Evolutionary conservation across 2,113 vertebrate genomes (phyloP).

Genomic region (Heptranchias perlo): DNA sequence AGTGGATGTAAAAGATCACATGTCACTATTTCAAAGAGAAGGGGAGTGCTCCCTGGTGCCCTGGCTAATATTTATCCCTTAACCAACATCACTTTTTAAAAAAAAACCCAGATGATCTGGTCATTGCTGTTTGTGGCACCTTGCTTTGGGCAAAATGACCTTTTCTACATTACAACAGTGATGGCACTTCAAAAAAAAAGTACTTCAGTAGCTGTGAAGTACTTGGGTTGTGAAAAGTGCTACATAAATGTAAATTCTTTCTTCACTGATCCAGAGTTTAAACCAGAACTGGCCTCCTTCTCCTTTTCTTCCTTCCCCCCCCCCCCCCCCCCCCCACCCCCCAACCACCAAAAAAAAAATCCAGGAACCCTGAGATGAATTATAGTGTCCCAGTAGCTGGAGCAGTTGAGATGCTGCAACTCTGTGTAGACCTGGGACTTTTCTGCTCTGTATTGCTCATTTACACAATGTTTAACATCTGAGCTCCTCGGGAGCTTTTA

Average conservation of each 20-base stretch:
- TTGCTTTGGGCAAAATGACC: background rate
- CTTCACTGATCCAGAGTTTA: too few relatives aligned
- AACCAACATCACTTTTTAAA: background rate
- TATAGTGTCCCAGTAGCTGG: too few relatives aligned
- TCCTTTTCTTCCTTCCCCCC: too few relatives aligned
- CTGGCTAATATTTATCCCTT: background rate
- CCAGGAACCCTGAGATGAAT: too few relatives aligned
- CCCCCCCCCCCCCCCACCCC: too few relatives aligned
- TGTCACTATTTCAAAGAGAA: background rate
- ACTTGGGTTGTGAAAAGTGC: background rate
- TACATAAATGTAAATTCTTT: background rate
- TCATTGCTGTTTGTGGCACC: background rate
- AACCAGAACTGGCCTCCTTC: too few relatives aligned
- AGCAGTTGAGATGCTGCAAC: background rate
- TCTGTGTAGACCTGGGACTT: background rate
- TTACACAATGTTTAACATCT: background rate
- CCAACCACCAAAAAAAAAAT: too few relatives aligned
- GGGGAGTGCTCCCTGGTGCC: background rate
- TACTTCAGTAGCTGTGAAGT: background rate
- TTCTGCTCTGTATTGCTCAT: background rate
- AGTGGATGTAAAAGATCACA: background rate
- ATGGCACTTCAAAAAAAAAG: background rate
- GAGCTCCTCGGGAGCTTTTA: background rate
- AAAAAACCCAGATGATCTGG: background rate
- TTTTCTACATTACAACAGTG: background rate